phyloP scores from a whole-genome alignment of 2,113 vertebrate genomes.

The Scomber scombrus region DNA sequence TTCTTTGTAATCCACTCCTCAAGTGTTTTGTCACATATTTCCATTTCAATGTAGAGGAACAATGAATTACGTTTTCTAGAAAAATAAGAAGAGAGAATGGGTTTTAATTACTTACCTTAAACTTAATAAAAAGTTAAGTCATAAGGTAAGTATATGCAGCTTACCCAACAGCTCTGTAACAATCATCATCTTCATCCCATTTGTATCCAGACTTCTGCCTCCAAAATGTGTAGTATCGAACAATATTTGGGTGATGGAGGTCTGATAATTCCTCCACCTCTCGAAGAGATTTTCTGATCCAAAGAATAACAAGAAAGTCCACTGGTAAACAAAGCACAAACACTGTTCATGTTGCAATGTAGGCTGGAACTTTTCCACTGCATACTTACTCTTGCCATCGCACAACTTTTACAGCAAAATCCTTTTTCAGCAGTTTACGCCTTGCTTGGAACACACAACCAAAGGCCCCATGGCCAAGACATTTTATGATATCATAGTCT shows the following conservation, averaged over 20 bases:
- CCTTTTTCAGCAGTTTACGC: conserved; percentile 39
- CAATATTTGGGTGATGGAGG: conserved; percentile 74
- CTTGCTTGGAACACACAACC: conserved; percentile 80
- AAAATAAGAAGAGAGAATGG: not conserved
- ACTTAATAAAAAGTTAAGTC: too few relatives aligned
- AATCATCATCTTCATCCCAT: not conserved
- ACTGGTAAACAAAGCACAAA: not conserved
- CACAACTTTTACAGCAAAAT: conserved; percentile 82
- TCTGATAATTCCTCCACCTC: conserved; percentile 66
- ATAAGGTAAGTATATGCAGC: too few relatives aligned
- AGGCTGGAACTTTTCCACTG: not conserved
- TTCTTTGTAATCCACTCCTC: conserved; percentile 74
- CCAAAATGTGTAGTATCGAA: conserved; percentile 78
- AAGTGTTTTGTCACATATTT: conserved; percentile 77
- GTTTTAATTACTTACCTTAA: too few relatives aligned
- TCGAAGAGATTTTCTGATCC: conserved; percentile 71
- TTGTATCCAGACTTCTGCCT: conserved; percentile 54
- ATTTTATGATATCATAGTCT: conserved; percentile 71
- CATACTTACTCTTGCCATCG: conserved; percentile 70
- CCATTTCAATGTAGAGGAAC: conserved; percentile 82
- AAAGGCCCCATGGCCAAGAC: conserved; percentile 77
- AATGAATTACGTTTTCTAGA: conserved; percentile 31
- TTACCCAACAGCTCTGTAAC: conserved; percentile 8
- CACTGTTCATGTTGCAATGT: not conserved
- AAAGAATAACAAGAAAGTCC: not conserved